phyloP scores from a whole-genome alignment of 2,888 invertebrate genomes.

The Sarcophaga subvicina region DNA sequence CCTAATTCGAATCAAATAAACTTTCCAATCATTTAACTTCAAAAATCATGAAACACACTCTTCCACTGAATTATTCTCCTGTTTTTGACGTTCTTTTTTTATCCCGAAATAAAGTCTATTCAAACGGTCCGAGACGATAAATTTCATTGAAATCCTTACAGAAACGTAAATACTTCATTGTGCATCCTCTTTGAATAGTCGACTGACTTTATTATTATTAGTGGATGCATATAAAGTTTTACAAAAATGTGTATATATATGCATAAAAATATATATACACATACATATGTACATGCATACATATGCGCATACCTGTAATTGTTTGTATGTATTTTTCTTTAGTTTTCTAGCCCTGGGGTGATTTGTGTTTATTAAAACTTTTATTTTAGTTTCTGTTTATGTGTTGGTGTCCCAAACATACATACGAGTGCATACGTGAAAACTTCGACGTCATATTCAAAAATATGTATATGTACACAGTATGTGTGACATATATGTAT shows the following conservation, averaged over 20 bases:
- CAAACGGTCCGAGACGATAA: neutral
- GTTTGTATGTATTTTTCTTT: constrained; percentile 22
- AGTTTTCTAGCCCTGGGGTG: constrained; percentile 48
- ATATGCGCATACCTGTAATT: neutral
- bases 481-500: neutral
- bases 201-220: constrained; percentile 27
- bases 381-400: constrained; percentile 14
- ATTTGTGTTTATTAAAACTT: constrained; percentile 67
- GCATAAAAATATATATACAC: neutral
- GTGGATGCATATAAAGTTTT: neutral
- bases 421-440: constrained; percentile 16
- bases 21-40: too few relatives aligned
- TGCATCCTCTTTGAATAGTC: neutral
- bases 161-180: neutral
- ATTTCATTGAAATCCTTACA: neutral
- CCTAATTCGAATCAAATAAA: too few relatives aligned
- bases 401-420: neutral
- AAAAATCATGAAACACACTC: too few relatives aligned
- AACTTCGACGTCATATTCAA: neutral
- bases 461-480: neutral
- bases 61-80: too few relatives aligned
- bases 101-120: too few relatives aligned
- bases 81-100: neutral
- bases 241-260: neutral
- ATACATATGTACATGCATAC: neutral